phyloP scores from a whole-genome alignment of 2,888 invertebrate species.

The Drosophila subsilvestris region DNA sequence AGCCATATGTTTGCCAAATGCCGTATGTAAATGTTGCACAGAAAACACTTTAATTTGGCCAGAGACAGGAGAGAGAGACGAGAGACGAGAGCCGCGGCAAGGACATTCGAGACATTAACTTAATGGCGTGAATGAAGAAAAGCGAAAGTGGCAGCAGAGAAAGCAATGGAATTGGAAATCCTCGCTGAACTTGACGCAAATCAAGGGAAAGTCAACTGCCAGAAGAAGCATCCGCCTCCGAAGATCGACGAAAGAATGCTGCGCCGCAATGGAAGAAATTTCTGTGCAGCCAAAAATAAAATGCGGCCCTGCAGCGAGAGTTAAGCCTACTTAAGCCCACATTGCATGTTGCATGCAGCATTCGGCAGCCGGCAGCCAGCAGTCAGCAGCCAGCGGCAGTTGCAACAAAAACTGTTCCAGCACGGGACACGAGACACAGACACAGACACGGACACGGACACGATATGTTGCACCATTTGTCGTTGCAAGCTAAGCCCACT shows the following conservation, averaged over 20 bases:
- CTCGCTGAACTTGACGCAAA: slow-evolving; percentile 63
- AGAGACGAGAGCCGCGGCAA: slow-evolving; percentile 29
- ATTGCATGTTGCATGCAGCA: slow-evolving; percentile 57
- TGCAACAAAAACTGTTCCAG: slow-evolving; percentile 63
- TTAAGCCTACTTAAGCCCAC: slow-evolving; percentile 66
- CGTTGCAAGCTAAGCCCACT: slow-evolving; percentile 79
- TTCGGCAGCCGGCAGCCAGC: slow-evolving; percentile 32
- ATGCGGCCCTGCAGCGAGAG: slow-evolving; percentile 53
- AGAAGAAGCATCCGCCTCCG: neutral
- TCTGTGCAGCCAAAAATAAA: slow-evolving; percentile 61
- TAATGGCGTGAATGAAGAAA: slow-evolving; percentile 66
- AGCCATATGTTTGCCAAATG: slow-evolving; percentile 74
- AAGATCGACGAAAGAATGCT: slow-evolving; percentile 52
- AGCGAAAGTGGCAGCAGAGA: slow-evolving; percentile 51
- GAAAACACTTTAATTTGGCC: slow-evolving; percentile 71
- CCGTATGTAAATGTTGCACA: slow-evolving; percentile 74
- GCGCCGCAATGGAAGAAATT: slow-evolving; percentile 55
- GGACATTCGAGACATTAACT: slow-evolving; percentile 60
- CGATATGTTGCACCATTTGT: slow-evolving; percentile 74
- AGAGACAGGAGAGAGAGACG: neutral
- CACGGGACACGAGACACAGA: slow-evolving; percentile 45
- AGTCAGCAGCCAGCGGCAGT: slow-evolving; percentile 26
- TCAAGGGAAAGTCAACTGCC: slow-evolving; percentile 58
- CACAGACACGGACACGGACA: slow-evolving; percentile 24
- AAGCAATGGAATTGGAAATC: neutral